Conservation (phyloP, 2,113 vertebrate genomes). For the Taurulus bubalis region DNA sequence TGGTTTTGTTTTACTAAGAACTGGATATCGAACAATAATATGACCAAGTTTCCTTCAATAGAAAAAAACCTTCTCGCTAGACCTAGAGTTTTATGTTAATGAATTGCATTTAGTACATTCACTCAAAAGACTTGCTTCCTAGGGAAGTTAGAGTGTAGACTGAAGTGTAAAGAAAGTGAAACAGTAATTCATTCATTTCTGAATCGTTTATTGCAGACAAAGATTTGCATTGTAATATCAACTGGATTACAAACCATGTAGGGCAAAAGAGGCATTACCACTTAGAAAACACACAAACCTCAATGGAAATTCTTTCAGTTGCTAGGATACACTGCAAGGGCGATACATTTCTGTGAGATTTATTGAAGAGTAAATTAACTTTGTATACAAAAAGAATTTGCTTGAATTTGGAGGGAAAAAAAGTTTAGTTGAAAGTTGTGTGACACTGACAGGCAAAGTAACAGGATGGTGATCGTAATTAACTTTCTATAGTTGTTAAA, state of each 20-base stretch:
- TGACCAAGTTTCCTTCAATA: no score
- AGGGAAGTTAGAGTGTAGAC: not conserved
- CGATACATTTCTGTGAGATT: slow-evolving; percentile 60
- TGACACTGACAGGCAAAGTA: slow-evolving; percentile 26
- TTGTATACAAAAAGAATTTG: slow-evolving; percentile 58
- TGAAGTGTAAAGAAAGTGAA: not conserved
- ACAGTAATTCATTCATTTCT: slow-evolving; percentile 48
- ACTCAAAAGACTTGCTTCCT: not conserved
- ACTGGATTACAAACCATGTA: slow-evolving; percentile 64
- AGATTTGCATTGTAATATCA: slow-evolving; percentile 65
- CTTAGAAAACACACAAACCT: slow-evolving; percentile 73
- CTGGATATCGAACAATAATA: no score
- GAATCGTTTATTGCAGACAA: slow-evolving; percentile 74
- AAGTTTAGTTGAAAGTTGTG: slow-evolving; percentile 5
- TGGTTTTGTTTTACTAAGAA: no score
- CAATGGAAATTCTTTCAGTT: slow-evolving; percentile 66
- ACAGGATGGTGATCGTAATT: slow-evolving; percentile 8
- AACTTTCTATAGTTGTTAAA: slow-evolving; percentile 5
- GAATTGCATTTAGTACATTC: not conserved
- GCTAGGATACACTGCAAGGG: slow-evolving; percentile 75
- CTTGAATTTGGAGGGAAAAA: not conserved
- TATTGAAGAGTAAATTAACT: slow-evolving; percentile 49
- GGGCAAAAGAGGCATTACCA: slow-evolving; percentile 51
- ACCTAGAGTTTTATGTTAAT: no score
- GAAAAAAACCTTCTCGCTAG: no score